Evolutionary conservation across 2,888 invertebrate species (phyloP), one percentile per base, ranked within the genome.

Genomic region (Elegia similella): DNA sequence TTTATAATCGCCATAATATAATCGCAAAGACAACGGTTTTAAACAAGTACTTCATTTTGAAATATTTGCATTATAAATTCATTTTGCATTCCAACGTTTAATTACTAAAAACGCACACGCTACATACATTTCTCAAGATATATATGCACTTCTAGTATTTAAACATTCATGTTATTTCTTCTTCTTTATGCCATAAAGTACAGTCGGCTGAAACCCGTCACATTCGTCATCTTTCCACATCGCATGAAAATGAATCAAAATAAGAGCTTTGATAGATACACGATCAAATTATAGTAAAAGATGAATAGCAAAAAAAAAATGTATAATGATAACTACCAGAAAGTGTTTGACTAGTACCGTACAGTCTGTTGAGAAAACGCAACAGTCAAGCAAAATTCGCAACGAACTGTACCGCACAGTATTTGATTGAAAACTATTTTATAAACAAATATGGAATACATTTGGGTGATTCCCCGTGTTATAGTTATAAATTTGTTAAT

Each of bases 231-330:
- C 32, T 59, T 57, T 54, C 13, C 58, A 62, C 66, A 66, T 58
- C 69, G 64, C 65, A 65, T 65, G 61, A 66, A 23, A 65, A 67
- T 65, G 66, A 58, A 62, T 61, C 62, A 46, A 67, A 59, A 63
- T 58, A 56, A 59, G 58, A 64, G 23, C 23, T 23, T 47, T 52
- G 47, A 10, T 44, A 32, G 70, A 71, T 77, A 79, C 77, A 80
- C 76, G 80, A 80, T 82, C 77, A 63, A 66, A 59, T 65, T 67
- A 68, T 66, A 71, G 63, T 65, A 76, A 75, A 78, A 75, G 73
- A 67, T 66, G 65, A 71, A 75, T 72, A 76, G 77, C 76, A 76
- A 80, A 76, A 70, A 71, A 72, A 75, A 72, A 61, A 66, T 63
- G 63, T 69, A 73, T 65, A 73, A 68, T 66, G 60, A 72, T 70